phyloP scores from a whole-genome alignment of 2,888 invertebrate genomes.

The Microplitis deprimator region DNA sequence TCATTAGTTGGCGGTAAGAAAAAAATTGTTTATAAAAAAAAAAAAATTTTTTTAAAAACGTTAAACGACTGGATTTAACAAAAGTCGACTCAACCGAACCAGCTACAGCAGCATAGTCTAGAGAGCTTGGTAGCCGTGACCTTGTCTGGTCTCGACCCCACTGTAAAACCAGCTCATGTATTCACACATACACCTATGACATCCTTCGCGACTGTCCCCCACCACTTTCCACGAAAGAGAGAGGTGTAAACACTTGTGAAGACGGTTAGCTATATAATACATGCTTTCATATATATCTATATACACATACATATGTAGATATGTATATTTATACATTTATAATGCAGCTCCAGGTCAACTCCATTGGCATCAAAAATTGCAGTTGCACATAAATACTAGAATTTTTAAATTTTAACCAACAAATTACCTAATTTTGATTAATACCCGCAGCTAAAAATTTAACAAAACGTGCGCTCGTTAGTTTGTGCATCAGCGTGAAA shows the following conservation, averaged over 20 bases:
- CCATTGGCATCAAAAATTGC: conserved; percentile 15
- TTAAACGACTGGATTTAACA: conserved; percentile 36
- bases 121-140: conserved; percentile 67
- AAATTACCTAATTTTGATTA: conserved; percentile 56
- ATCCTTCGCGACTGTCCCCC: conserved; percentile 27
- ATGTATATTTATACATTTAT: background rate
- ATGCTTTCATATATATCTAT: background rate
- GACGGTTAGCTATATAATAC: background rate
- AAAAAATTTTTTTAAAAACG: conserved; percentile 45
- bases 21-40: conserved; percentile 17
- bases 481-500: conserved; percentile 55
- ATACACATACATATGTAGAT: conserved; percentile 13
- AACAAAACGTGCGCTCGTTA: conserved; percentile 53
- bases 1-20: too few relatives aligned
- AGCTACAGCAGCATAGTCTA: conserved; percentile 28
- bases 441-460: conserved; percentile 19
- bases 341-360: background rate
- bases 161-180: conserved; percentile 40
- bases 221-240: conserved; percentile 9
- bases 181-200: conserved; percentile 23
- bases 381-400: conserved; percentile 8
- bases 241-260: conserved; percentile 14
- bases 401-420: background rate
- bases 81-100: background rate
- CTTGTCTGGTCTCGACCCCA: conserved; percentile 67